Evolutionary conservation across 2,113 vertebrate genomes (phyloP), one percentile per base, ranked within the genome.

Genomic region (Poeciliopsis retropinna): DNA sequence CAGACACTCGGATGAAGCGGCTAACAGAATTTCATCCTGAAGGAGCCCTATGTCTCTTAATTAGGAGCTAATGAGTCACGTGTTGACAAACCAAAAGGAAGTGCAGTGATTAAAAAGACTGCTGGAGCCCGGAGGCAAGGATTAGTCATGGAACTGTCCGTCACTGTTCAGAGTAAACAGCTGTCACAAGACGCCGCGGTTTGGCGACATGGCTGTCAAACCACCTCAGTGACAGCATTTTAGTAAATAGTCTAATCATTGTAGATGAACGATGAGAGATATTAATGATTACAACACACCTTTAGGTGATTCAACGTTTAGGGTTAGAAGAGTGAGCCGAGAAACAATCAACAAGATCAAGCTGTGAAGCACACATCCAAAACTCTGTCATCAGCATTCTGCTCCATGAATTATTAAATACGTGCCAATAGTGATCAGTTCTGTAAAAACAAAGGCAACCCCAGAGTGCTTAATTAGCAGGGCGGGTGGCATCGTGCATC

Each of bases 351-450:
- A 13, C 31, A 67, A 28, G 57, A 4, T 47, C 57, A 25, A 64
- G 51, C 64, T 9, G 71, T 27, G 5, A 29, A 70, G 34, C 80
- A 74, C 28, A 73, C 78, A 83, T n/a, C 60, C 75, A 25, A 22
- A 82, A 73, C 70, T 4, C 51, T 28, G 54, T 64, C 84, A 78
- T 70, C 74, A 70, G 90, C 10, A 65, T 54, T 73, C 64, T 27
- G 80, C 77, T 60, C 83, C 88, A 92, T 93, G 89, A 92, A 88
- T 93, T 88, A 92, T 83, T 93, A 90, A 93, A 92, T 83, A 64
- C 75, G 15, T 74, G 87, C 72, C 92, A 85, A 89, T 93, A 87
- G 32, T 80, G 82, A 83, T 81, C 72, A 90, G 91, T 91, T 80
- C 74, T 81, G 75, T 68, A 85, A 78, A 89, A 87, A 85, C 84